A percentile compares a stretch with the other conserved stretches of the same genome.
phyloP scores from a whole-genome alignment of 2,888 invertebrate genomes.

The Drosophila affinis region DNA sequence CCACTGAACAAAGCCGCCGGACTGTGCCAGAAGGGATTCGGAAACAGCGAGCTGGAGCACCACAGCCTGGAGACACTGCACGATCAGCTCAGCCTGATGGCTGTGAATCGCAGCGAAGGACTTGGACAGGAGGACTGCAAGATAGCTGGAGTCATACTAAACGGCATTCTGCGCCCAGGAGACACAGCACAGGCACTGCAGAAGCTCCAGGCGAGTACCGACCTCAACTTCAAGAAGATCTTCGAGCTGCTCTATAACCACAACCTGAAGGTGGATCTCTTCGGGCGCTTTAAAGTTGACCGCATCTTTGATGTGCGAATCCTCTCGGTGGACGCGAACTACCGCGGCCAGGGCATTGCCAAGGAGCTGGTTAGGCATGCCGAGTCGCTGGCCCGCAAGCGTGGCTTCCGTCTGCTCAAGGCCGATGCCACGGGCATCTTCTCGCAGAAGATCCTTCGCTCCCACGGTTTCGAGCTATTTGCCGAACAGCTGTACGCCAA shows the following conservation, averaged over 20 bases:
- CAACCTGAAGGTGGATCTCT: constrained; percentile 89
- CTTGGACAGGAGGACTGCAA: constrained; percentile 84
- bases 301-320: constrained; percentile 92
- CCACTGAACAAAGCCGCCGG: constrained; percentile 92
- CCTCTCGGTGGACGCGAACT: constrained; percentile 88
- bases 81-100: constrained; percentile 90
- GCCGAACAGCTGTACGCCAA: constrained; percentile 89
- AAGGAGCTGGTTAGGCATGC: constrained; percentile 88
- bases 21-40: constrained; percentile 88
- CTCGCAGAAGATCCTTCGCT: constrained; percentile 90
- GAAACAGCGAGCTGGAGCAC: constrained; percentile 89
- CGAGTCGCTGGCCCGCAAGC: constrained; percentile 87
- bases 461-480: constrained; percentile 87
- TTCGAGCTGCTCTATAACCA: constrained; percentile 90
- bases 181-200: constrained; percentile 89
- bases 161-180: constrained; percentile 89
- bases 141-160: constrained; percentile 91
- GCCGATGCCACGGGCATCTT: constrained; percentile 92
- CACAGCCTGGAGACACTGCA: constrained; percentile 89
- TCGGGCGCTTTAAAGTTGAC: constrained; percentile 87
- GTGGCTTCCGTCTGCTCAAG: constrained; percentile 88
- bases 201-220: constrained; percentile 87
- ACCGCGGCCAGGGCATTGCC: constrained; percentile 90
- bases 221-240: constrained; percentile 90
- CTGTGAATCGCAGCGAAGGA: constrained; percentile 85